Conservation (phyloP, 2,888 invertebrate genomes). For the Leucophenga montana region DNA sequence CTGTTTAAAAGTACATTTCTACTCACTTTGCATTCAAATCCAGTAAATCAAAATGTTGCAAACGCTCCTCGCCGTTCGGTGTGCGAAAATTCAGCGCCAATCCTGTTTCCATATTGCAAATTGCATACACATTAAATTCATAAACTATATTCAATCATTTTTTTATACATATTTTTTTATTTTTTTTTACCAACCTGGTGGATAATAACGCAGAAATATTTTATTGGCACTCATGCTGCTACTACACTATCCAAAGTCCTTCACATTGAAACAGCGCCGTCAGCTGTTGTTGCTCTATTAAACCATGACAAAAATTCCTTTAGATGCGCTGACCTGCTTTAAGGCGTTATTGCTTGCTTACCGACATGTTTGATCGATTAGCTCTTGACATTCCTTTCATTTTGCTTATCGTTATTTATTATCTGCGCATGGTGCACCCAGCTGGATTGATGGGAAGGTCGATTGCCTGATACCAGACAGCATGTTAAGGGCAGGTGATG, state of each 20-base stretch:
- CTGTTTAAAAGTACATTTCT: neutral
- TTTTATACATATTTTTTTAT: neutral
- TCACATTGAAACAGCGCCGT: conserved; percentile 8
- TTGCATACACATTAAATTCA: too few species aligned
- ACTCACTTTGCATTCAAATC: conserved; percentile 78
- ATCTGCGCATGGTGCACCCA: neutral
- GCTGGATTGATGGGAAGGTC: too few species aligned
- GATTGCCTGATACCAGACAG: neutral
- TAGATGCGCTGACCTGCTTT: conserved; percentile 59
- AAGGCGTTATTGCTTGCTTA: conserved; percentile 52
- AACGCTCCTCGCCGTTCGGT: conserved; percentile 76
- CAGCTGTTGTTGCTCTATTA: conserved; percentile 35
- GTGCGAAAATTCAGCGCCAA: conserved; percentile 79
- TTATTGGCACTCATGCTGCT: conserved; percentile 78
- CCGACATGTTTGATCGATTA: conserved; percentile 57
- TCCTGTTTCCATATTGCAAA: conserved; percentile 66
- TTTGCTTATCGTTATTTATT: neutral
- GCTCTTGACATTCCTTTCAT: conserved; percentile 31
- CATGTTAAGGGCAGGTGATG: too few species aligned
- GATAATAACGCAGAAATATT: conserved; percentile 82
- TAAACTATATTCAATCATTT: neutral
- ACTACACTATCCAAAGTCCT: conserved; percentile 36
- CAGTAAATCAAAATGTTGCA: conserved; percentile 79
- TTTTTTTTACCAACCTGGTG: conserved; percentile 76
- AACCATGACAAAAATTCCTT: conserved; percentile 5